Percentiles rank a stretch among this genome's conserved stretches.
Evolutionary conservation across 2,113 vertebrate species (phyloP).

Genomic region (Rhizomys pruinosus): DNA sequence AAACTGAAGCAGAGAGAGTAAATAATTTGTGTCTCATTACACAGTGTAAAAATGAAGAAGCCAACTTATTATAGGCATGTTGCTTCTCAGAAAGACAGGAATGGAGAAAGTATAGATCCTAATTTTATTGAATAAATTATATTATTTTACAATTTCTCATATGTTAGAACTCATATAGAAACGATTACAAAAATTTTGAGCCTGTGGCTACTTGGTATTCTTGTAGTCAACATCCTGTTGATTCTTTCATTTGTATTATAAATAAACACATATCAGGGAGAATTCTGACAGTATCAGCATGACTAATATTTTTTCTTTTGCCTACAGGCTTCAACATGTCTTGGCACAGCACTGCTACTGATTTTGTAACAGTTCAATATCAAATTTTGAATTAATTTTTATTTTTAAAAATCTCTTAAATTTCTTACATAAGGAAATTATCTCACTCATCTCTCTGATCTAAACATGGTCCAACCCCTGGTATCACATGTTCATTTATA

Average conservation of each 20-base stretch:
- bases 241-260: neutral
- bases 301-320: neutral
- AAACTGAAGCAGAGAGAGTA: neutral
- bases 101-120: neutral
- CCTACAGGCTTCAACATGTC: neutral
- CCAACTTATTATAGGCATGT: neutral
- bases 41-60: too few species aligned
- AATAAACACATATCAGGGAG: neutral
- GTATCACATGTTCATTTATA: neutral
- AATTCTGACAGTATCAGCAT: neutral
- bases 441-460: neutral
- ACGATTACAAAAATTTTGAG: neutral
- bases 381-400: conserved; percentile 10
- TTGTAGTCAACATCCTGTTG: neutral
- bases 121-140: neutral
- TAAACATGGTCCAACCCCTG: neutral
- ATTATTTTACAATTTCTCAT: neutral
- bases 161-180: neutral
- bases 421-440: neutral
- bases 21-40: neutral
- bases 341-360: neutral
- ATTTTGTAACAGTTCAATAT: neutral
- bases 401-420: neutral
- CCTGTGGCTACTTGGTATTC: neutral
- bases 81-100: neutral